phyloP scores from a whole-genome alignment of 2,888 invertebrate genomes.

The Caprella mutica region DNA sequence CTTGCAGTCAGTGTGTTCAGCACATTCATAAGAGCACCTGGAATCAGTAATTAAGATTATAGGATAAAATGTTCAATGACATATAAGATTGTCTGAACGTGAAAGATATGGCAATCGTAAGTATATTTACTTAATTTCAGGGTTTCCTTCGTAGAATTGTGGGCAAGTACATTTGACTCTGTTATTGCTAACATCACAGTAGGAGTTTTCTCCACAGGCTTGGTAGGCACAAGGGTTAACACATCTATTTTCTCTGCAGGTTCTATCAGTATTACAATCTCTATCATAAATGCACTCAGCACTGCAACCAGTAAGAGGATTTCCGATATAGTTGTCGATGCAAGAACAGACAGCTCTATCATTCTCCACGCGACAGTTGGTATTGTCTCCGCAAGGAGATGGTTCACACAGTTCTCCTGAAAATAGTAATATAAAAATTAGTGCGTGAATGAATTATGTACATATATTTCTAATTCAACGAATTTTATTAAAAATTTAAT shows the following conservation, averaged over 20 bases:
- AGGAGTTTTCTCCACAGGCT: slow-evolving; percentile 57
- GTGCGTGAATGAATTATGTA: too few species aligned
- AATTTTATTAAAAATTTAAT: too few species aligned
- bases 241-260: slow-evolving; percentile 45
- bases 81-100: too few species aligned
- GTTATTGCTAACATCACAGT: slow-evolving; percentile 61
- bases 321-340: slow-evolving; percentile 34
- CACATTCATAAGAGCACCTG: slow-evolving; percentile 69
- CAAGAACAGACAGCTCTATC: slow-evolving; percentile 21
- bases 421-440: not conserved
- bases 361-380: slow-evolving; percentile 19
- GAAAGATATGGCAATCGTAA: too few species aligned
- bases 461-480: too few species aligned
- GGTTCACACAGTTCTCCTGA: slow-evolving; percentile 19
- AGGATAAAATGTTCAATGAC: too few species aligned
- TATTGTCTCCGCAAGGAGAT: slow-evolving; percentile 24
- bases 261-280: slow-evolving; percentile 45
- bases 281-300: slow-evolving; percentile 37
- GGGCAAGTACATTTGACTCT: slow-evolving; percentile 79
- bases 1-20: slow-evolving; percentile 66
- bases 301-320: slow-evolving; percentile 37
- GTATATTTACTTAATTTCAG: slow-evolving; percentile 7
- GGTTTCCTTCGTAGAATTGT: slow-evolving; percentile 36
- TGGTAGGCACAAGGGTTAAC: slow-evolving; percentile 40
- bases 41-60: too few species aligned